phyloP scores from a whole-genome alignment of 2,888 invertebrate genomes.

The Limnephilus lunatus region DNA sequence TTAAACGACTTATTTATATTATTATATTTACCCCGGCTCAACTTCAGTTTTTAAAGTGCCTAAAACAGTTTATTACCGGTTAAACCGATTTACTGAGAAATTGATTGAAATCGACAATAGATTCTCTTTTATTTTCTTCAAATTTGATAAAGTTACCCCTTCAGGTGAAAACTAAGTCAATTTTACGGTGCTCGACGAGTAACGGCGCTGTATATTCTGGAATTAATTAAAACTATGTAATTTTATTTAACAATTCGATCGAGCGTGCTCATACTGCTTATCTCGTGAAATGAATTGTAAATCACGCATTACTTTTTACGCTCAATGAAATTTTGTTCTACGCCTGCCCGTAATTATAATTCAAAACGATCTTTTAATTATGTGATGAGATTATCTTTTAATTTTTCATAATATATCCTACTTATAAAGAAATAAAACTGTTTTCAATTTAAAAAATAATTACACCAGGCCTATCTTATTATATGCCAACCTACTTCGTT shows the following conservation, averaged over 20 bases:
- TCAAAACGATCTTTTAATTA: not conserved
- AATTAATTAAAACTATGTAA: conserved; percentile 1
- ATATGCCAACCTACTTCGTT: not conserved
- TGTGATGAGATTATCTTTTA: conserved; percentile 13
- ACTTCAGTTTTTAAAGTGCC: no score
- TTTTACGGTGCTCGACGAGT: not conserved
- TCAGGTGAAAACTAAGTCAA: not conserved
- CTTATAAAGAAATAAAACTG: not conserved
- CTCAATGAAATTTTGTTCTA: not conserved
- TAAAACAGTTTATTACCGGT: no score
- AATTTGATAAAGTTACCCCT: not conserved
- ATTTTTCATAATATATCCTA: not conserved
- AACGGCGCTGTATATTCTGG: not conserved
- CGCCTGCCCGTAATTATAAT: not conserved
- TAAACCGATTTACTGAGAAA: no score
- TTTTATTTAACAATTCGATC: conserved; percentile 7
- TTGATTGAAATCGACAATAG: no score
- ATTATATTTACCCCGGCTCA: no score
- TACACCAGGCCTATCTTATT: not conserved
- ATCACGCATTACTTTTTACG: not conserved
- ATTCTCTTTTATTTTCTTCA: not conserved
- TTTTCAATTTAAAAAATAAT: conserved; percentile 14
- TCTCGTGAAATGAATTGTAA: not conserved
- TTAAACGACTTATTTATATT: no score
- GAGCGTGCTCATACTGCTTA: conserved; percentile 5